These are phyloP conservation scores for Pangasius mekongensis DNA, from an alignment of 2,797 vertebrate species.

Conservation along the genomic window DNA sequence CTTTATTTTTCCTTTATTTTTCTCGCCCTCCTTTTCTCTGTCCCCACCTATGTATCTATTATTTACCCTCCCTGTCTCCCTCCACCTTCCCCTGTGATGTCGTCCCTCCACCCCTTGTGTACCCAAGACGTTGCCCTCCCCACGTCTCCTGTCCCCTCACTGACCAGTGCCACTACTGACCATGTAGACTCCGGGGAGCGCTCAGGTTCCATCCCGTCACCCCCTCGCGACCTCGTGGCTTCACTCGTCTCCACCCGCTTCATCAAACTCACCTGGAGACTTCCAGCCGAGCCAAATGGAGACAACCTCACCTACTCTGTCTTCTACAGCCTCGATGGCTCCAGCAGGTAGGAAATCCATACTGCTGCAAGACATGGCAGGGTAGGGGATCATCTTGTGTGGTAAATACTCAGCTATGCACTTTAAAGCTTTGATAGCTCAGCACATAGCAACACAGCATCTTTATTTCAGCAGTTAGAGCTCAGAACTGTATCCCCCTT, in stretches of 20 bases:
- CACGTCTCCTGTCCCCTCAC: slow-evolving; percentile 94
- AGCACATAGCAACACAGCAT: slow-evolving; percentile 6
- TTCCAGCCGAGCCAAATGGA: slow-evolving; percentile 89
- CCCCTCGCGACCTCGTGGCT: slow-evolving; percentile 93
- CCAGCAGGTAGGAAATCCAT: slow-evolving; percentile 81
- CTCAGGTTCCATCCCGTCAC: slow-evolving; percentile 86
- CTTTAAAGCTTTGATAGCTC: background rate
- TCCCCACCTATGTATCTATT: slow-evolving; percentile 66
- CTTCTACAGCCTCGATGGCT: slow-evolving; percentile 92
- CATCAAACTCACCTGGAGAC: slow-evolving; percentile 96
- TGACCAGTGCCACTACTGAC: slow-evolving; percentile 99
- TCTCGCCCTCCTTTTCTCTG: slow-evolving; percentile 58
- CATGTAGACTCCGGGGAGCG: slow-evolving; percentile 94
- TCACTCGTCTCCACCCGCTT: slow-evolving; percentile 97
- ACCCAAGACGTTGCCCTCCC: slow-evolving; percentile 96
- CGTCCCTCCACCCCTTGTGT: slow-evolving; percentile 65
- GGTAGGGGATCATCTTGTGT: slow-evolving; percentile 1
- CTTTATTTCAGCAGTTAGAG: background rate
- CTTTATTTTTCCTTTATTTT: slow-evolving; percentile 67
- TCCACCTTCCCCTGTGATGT: slow-evolving; percentile 58
- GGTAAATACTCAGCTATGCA: slow-evolving; percentile 15
- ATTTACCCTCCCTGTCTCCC: slow-evolving; percentile 62
- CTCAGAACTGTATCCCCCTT: slow-evolving; percentile 5
- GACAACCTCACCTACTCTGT: slow-evolving; percentile 95
- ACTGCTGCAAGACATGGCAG: background rate